Conservation (phyloP, 1,140 invertebrate species). For the Magallana angulata region DNA sequence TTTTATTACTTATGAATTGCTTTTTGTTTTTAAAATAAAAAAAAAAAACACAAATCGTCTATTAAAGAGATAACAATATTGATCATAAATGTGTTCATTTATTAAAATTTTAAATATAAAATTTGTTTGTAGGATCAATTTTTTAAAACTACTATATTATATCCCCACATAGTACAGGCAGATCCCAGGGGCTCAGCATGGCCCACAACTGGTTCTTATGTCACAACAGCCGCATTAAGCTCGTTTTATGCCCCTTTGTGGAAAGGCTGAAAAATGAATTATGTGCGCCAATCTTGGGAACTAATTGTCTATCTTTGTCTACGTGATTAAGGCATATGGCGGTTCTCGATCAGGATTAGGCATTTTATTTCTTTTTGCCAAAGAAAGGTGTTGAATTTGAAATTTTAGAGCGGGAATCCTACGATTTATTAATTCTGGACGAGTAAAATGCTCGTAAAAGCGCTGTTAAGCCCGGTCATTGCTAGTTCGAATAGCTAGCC, state of each 20-base stretch:
- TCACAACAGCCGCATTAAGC: constrained; percentile 34
- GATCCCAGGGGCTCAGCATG: not conserved
- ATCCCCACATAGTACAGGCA: not conserved
- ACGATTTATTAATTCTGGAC: constrained; percentile 54
- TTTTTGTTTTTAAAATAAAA: no score
- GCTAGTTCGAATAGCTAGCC: constrained; percentile 42
- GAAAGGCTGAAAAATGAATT: constrained; percentile 36
- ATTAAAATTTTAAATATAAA: no score
- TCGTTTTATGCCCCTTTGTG: constrained; percentile 21
- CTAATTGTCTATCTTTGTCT: constrained; percentile 38
- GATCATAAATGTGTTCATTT: no score
- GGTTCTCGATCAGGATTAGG: not conserved
- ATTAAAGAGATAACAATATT: no score
- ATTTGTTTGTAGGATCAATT: no score
- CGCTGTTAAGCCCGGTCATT: constrained; percentile 42
- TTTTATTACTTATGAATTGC: no score
- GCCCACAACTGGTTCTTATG: not conserved
- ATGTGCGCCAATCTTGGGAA: constrained; percentile 29
- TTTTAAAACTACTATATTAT: no score
- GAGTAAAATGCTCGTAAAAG: constrained; percentile 50
- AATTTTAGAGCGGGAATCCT: constrained; percentile 43
- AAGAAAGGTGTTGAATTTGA: constrained; percentile 42
- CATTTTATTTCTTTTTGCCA: constrained; percentile 37
- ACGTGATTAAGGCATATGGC: constrained; percentile 39
- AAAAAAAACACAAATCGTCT: no score